phyloP scores from a whole-genome alignment of 2,113 vertebrate species.

The Castor canadensis region DNA sequence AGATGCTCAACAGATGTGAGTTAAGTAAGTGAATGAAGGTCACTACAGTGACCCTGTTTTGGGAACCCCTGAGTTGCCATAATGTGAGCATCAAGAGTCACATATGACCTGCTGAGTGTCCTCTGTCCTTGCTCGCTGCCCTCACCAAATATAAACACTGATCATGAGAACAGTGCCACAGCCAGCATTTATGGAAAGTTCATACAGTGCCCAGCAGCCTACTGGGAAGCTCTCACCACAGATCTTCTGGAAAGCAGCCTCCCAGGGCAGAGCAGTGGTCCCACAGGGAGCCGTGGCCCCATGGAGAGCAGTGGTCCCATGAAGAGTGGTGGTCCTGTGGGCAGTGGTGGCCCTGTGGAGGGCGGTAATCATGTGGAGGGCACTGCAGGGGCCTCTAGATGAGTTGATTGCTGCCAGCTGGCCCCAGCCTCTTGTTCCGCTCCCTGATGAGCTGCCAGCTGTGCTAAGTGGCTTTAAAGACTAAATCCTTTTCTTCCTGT shows the following conservation, averaged over 20 bases:
- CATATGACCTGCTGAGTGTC: accelerated
- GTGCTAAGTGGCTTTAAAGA: conserved; percentile 77
- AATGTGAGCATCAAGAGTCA: neutral
- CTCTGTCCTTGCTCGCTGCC: accelerated
- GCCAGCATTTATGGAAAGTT: accelerated
- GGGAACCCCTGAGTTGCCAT: accelerated
- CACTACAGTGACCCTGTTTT: accelerated
- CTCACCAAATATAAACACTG: accelerated
- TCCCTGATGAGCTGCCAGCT: conserved; percentile 88
- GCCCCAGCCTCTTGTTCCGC: conserved; percentile 81
- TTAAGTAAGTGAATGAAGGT: accelerated
- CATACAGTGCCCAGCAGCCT: too few species aligned
- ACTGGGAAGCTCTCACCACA: too few species aligned
- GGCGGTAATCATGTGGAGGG: neutral
- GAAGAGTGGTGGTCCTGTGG: too few species aligned
- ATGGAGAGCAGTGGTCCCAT: too few species aligned
- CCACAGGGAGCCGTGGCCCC: too few species aligned
- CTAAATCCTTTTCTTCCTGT: conserved; percentile 75
- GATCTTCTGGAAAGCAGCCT: too few species aligned
- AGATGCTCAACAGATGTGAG: accelerated
- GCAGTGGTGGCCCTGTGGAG: too few species aligned
- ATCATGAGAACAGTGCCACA: accelerated
- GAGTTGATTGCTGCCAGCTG: conserved; percentile 74
- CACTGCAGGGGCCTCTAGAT: neutral
- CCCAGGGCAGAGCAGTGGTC: too few species aligned